Evolutionary conservation across 2,888 invertebrate genomes (phyloP).

Genomic region (Andrena bicolor): DNA sequence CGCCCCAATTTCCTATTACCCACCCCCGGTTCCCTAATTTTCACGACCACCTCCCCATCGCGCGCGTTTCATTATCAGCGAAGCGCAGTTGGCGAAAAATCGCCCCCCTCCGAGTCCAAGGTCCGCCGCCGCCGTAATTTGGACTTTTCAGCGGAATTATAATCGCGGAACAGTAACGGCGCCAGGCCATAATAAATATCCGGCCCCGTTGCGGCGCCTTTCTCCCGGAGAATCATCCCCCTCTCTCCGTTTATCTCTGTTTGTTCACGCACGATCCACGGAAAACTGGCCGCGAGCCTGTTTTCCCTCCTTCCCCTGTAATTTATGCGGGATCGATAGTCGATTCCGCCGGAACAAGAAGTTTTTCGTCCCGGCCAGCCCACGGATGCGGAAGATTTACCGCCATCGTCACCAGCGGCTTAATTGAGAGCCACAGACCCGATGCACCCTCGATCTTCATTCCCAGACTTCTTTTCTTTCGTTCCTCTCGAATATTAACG

Average conservation of each 20-base stretch:
- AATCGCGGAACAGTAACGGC: conserved; percentile 22
- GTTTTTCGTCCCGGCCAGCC: conserved; percentile 40
- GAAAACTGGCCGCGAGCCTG: conserved; percentile 45
- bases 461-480: no score
- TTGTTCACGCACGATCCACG: conserved; percentile 55
- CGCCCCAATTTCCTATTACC: not conserved
- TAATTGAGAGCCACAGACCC: no score
- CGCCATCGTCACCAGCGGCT: no score
- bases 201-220: conserved; percentile 16
- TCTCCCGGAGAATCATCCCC: conserved; percentile 49
- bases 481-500: no score
- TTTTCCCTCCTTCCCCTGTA: conserved; percentile 27
- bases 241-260: conserved; percentile 58
- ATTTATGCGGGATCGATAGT: conserved; percentile 63
- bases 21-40: not conserved
- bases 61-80: conserved; percentile 29
- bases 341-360: conserved; percentile 32
- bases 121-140: not conserved
- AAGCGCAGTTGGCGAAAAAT: conserved; percentile 20
- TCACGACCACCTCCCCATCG: not conserved
- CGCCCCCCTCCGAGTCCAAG: not conserved
- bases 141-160: conserved; percentile 35
- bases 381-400: conserved; percentile 21
- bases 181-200: conserved; percentile 42
- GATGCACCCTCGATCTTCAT: no score